Base-by-base conservation (phyloP, 2,888 invertebrate genomes). In the Adineta ricciae region DNA sequence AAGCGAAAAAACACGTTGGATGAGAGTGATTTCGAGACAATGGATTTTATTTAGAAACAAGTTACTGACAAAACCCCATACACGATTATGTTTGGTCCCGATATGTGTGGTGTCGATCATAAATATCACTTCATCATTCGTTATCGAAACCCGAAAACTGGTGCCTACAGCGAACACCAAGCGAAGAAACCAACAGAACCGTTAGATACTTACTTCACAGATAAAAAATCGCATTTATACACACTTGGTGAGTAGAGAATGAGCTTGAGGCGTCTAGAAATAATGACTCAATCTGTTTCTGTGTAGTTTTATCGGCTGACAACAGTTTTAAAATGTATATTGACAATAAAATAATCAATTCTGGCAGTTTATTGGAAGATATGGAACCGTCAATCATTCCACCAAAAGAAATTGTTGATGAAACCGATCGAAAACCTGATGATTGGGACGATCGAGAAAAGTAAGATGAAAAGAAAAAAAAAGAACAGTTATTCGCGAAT, bases 41-140 rank as follows among this genome's bases (percentile, higher is more conserved):
- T n/a, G n/a, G n/a, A n/a, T 78, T 36, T 19, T n/a, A 64, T 88
- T 85, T 89, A 92, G 90, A 93, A 93, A 87, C 92, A 93, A 89
- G 96, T 98, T 91, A 93, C 95, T 90, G 98, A 99, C 91, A 96
- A 96, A 91, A 96, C 97, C 0, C 94, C 96, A 0, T 99, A 98
- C 92, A 95, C 96, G 3, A 96, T 99, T 89, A 99, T 99, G 99
- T 99, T 99, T 92, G 99, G 99, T 0, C 98, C 98, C 16, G 99
- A 99, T 92, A 99, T 97, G 91, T 99, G 99, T 91, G 98, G 98
- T 87, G 95, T 94, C 89, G 96, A 96, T 24, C 94, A 95, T 89
- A 97, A 97, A 92, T 89, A 94, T 19, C 94, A 94, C 88, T 94
- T 94, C 88, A 99, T 99, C 90, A 96, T 99, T 92, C 93, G 95